phyloP scores from a whole-genome alignment of 2,113 vertebrate species.

The Anarhynchus alexandrinus region DNA sequence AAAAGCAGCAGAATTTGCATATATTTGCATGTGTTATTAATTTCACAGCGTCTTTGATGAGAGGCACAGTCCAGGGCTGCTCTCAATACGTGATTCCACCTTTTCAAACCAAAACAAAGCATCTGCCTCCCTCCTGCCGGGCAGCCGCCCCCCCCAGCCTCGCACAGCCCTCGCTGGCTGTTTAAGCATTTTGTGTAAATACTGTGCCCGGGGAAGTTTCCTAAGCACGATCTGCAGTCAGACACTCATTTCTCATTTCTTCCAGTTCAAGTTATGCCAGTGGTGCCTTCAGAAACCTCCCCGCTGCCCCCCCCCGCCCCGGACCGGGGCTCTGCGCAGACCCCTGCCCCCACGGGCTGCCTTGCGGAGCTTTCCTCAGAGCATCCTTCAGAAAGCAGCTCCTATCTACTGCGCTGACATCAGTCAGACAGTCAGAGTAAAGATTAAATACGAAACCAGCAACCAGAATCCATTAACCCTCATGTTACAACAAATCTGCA shows the following conservation, averaged over 20 bases:
- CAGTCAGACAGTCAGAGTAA: not conserved
- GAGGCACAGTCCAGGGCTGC: not conserved
- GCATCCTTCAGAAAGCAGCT: not conserved
- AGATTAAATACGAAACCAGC: not conserved
- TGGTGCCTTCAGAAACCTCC: not conserved
- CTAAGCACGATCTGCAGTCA: not conserved
- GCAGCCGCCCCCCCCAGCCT: not conserved
- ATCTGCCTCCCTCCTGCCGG: not conserved
- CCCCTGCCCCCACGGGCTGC: not conserved
- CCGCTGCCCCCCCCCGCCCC: not conserved
- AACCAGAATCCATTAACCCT: not conserved
- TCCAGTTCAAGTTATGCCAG: not conserved
- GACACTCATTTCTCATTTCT: not conserved
- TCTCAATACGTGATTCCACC: not conserved
- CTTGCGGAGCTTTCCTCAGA: not conserved
- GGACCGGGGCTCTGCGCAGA: not conserved
- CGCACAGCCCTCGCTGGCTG: fast-evolving
- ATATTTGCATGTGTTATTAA: slow-evolving; percentile 33
- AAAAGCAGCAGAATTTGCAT: slow-evolving; percentile 36
- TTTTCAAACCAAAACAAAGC: not conserved
- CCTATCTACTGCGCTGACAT: not conserved
- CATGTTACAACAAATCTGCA: not conserved
- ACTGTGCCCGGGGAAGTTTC: not conserved
- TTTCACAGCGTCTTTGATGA: slow-evolving; percentile 25
- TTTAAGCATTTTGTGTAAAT: not conserved